Conservation (phyloP, 2,113 vertebrate species). For the Morone saxatilis region DNA sequence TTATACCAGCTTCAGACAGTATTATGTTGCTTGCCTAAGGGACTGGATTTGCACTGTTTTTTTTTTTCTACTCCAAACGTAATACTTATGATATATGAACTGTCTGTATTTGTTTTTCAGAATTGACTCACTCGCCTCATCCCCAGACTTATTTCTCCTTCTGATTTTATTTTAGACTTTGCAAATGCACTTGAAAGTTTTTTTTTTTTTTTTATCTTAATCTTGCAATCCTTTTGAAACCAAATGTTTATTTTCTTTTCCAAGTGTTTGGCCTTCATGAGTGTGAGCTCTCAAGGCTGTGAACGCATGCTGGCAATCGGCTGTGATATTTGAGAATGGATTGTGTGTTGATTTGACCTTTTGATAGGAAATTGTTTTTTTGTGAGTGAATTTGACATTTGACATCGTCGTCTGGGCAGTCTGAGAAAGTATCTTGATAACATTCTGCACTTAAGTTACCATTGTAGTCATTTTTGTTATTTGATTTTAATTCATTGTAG, state of each 20-base stretch:
- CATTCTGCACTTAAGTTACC: neutral
- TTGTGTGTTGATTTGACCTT: constrained; percentile 69
- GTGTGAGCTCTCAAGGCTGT: neutral
- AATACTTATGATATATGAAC: constrained; percentile 46
- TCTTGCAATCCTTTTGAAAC: constrained; percentile 26
- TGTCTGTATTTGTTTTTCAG: constrained; percentile 35
- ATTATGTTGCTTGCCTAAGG: neutral
- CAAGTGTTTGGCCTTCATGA: constrained; percentile 39
- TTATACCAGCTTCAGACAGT: neutral
- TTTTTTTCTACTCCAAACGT: constrained; percentile 28
- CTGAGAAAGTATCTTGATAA: neutral
- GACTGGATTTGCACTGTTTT: constrained; percentile 18
- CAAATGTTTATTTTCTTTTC: constrained; percentile 27
- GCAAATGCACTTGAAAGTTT: neutral
- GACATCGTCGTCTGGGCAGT: constrained; percentile 44
- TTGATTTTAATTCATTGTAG: constrained; percentile 5
- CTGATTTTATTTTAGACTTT: constrained; percentile 27
- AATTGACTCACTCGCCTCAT: neutral
- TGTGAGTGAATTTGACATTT: constrained; percentile 63
- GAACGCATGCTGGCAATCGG: constrained; percentile 10
- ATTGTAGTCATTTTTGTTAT: neutral
- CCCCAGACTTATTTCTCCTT: neutral
- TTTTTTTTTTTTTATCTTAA: neutral
- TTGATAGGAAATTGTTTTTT: constrained; percentile 61
- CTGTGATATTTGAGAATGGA: constrained; percentile 69